Percentiles rank a stretch among this genome's conserved stretches.
These are phyloP conservation scores for Ceratotherium simum DNA, from an alignment of 2,113 vertebrate species.

Conservation along the genomic window DNA sequence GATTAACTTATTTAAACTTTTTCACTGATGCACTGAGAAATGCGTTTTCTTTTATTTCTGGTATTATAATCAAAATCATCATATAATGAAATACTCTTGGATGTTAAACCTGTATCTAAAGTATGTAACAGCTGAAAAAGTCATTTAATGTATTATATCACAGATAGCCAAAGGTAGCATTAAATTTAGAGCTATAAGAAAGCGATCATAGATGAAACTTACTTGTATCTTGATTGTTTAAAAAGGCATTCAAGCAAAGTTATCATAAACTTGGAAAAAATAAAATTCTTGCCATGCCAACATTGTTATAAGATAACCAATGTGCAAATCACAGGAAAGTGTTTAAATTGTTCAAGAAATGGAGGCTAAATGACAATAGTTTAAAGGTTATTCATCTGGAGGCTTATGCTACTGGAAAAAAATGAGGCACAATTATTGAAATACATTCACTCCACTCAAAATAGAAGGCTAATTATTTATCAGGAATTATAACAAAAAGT, in stretches of 20 bases:
- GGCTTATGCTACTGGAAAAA: background rate
- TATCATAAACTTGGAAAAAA: slow-evolving; percentile 19
- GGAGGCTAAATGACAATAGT: background rate
- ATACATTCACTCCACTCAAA: background rate
- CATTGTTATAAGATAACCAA: background rate
- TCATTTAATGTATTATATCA: background rate
- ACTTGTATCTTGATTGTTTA: background rate
- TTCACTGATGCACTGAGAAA: slow-evolving; percentile 74
- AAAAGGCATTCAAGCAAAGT: background rate
- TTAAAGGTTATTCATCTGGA: slow-evolving; percentile 26
- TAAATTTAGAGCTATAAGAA: slow-evolving; percentile 38
- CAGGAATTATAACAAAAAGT: background rate
- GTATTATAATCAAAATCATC: slow-evolving; percentile 60
- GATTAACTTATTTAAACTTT: slow-evolving; percentile 80
- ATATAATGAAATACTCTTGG: slow-evolving; percentile 66
- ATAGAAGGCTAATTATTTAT: slow-evolving; percentile 29
- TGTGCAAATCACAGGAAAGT: background rate
- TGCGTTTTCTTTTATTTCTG: slow-evolving; percentile 53
- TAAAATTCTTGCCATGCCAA: background rate
- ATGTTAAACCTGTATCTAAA: slow-evolving; percentile 45
- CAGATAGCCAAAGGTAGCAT: slow-evolving; percentile 41
- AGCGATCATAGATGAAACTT: slow-evolving; percentile 28
- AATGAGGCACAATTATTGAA: slow-evolving; percentile 1
- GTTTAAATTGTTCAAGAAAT: slow-evolving; percentile 27
- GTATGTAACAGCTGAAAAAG: slow-evolving; percentile 57